Base-by-base conservation (phyloP, 2,797 vertebrate species). In the Sebastes wilsoni region DNA sequence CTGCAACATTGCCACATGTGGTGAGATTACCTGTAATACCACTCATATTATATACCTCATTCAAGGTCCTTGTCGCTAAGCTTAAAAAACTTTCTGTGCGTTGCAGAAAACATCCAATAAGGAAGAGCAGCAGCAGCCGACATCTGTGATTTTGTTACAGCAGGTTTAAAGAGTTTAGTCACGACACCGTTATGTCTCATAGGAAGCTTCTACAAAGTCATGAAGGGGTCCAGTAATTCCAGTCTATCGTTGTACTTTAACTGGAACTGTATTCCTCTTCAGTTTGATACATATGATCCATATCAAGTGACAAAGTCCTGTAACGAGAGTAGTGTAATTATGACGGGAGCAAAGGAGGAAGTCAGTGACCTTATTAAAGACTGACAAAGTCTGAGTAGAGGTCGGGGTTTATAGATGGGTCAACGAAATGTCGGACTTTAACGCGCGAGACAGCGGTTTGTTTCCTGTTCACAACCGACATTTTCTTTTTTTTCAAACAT, bases 21-120 rank as follows among this genome's bases (percentile, higher is more conserved):
- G 90, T 54, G 90, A 91, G 80, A 89, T 86, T 89, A 91, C 82
- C 83, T 88, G 87, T 75, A 86, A 85, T 74, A 83, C 52, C 60
- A 66, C 74, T 85, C 72, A 36, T 75, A 85, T 72, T 72, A 66
- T 84, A 79, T 56, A 62, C 75, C n/a, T 78, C 60, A 72, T 59
- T 79, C 83, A 80, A 87, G 70, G 88, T 87, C 75, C 66, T 81
- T 82, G 62, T 80, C 77, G 58, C n/a, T 22, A 20, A 67, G 58
- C 36, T 49, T 36, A 38, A 69, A 56, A 87, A 73, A 72, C 55
- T 70, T 80, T 79, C 34, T 61, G 46, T n/a, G 5, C 56, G 36
- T 58, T 49, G n/a, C 11, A 42, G 28, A 71, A 38, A 55, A n/a
- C 42, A 38, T 32, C 23, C 20, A 54, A 7, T 16, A 14, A 55